Percentiles rank a stretch among this genome's conserved stretches.
Conservation (phyloP, 2,888 invertebrate species). For the Ormyrus nitidulus region DNA sequence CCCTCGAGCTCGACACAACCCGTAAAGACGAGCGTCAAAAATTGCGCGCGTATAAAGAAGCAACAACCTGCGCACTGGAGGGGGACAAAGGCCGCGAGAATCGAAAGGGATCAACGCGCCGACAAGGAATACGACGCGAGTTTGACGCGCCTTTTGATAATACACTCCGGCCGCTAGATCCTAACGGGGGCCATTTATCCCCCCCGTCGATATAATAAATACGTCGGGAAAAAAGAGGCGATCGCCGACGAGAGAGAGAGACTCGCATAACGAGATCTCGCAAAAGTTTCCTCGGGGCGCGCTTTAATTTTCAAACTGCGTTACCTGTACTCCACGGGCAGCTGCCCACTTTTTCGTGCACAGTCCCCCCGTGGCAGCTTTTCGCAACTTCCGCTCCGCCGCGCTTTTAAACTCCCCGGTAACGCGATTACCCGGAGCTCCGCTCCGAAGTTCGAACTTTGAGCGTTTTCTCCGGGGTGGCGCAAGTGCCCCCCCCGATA, state of each 20-base stretch:
- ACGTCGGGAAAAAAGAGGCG: not conserved
- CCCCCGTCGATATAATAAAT: constrained; percentile 8
- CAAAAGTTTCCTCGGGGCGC: constrained; percentile 6
- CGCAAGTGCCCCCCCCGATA: not conserved
- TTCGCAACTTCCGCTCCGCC: constrained; percentile 5
- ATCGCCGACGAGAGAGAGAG: not conserved
- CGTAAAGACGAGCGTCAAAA: not conserved
- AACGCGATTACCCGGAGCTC: constrained; percentile 19
- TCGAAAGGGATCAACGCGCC: not conserved
- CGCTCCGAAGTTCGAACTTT: not conserved
- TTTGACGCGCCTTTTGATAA: constrained; percentile 12
- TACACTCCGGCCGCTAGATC: not conserved
- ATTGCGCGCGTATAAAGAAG: not conserved
- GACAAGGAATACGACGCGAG: not conserved
- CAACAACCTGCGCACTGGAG: not conserved
- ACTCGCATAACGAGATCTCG: not conserved
- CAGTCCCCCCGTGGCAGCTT: not conserved
- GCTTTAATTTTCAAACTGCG: too few species aligned
- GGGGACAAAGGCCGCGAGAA: not conserved
- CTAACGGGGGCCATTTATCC: constrained; percentile 11
- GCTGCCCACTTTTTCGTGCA: not conserved
- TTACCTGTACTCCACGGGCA: not conserved
- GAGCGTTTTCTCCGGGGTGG: too few species aligned
- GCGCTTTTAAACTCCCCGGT: constrained; percentile 32
- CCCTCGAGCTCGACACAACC: too few species aligned